Evolutionary conservation across 2,113 vertebrate genomes (phyloP), one percentile per base, ranked within the genome.

Genomic region (cattle (Bos taurus)): DNA sequence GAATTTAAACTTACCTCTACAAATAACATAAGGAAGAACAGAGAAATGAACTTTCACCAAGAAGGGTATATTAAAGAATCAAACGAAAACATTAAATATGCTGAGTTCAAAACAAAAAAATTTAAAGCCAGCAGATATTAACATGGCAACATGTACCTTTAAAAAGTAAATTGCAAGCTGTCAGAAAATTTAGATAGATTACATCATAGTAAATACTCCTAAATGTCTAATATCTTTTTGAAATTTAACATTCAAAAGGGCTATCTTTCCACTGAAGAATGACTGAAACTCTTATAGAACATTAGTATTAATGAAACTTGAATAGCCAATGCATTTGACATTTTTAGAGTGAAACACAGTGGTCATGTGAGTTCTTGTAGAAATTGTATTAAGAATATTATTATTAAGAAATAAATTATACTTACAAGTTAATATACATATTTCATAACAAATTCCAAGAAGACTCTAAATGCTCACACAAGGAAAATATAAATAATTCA

Each of bases 131-230:
- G 84, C 16, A 64, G 57, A 95, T 57, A 87, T 46, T 85, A 85
- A 78, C 25, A 94, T 30, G 40, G 50, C 50, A 59, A 74, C 12
- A 87, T 33, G 40, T 10, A 81, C 33, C 52, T 88, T 93, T 93
- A 84, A 54, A 93, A 96, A 88, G 15, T 67, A 96, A 92, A 71
- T 3, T 50, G 10, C 12, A 88, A 84, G 83, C 21, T 8, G 3
- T 88, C 86, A 96, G 87, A 95, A 95, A 84, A 93, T 54, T 36
- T 46, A 97, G 28, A 92, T 19, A 88, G 71, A 67, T 78, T 82
- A 60, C 9, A 25, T 36, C 74, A 84, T 7, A 91, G 11, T 74
- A 78, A 83, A 48, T 28, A 33, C 46, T 90, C 57, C 21, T 50
- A 95, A 95, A 90, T 52, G 25, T 43, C 46, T 67, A 46, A 48